Evolutionary conservation across 2,888 invertebrate species (phyloP).

Genomic region (Cataglyphis rosenhaueri): DNA sequence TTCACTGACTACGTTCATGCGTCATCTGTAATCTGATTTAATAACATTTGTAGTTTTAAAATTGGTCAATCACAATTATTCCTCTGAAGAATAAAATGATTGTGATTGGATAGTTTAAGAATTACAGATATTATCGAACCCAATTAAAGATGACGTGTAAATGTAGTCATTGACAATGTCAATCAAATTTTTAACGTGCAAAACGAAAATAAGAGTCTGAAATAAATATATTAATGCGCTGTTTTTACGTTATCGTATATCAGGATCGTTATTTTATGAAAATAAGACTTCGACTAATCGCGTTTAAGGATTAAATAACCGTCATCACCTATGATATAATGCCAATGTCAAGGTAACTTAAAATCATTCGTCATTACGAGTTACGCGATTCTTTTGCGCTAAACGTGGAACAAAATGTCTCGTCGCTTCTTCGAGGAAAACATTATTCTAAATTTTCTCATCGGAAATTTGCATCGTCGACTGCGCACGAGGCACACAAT

Average conservation of each 20-base stretch:
- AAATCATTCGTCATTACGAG: not conserved
- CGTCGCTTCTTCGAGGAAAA: not conserved
- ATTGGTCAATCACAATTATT: too few relatives aligned
- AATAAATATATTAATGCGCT: not conserved
- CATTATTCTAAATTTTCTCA: not conserved
- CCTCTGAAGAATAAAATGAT: too few relatives aligned
- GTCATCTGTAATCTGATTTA: too few relatives aligned
- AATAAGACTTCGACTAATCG: not conserved
- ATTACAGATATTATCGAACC: too few relatives aligned
- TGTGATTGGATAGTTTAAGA: too few relatives aligned
- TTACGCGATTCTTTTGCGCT: not conserved
- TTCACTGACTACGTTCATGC: not conserved
- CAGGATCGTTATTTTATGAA: not conserved
- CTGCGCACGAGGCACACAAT: slow-evolving; percentile 26
- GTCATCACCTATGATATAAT: not conserved
- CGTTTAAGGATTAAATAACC: slow-evolving; percentile 14
- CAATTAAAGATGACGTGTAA: too few relatives aligned
- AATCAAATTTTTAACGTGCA: not conserved
- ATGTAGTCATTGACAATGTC: not conserved
- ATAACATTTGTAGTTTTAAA: too few relatives aligned
- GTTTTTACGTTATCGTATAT: not conserved
- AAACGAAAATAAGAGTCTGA: not conserved
- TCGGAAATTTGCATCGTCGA: slow-evolving; percentile 19
- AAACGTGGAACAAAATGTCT: not conserved
- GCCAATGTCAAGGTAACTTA: not conserved